phyloP scores from a whole-genome alignment of 2,888 invertebrate species.

The Diadromus collaris region DNA sequence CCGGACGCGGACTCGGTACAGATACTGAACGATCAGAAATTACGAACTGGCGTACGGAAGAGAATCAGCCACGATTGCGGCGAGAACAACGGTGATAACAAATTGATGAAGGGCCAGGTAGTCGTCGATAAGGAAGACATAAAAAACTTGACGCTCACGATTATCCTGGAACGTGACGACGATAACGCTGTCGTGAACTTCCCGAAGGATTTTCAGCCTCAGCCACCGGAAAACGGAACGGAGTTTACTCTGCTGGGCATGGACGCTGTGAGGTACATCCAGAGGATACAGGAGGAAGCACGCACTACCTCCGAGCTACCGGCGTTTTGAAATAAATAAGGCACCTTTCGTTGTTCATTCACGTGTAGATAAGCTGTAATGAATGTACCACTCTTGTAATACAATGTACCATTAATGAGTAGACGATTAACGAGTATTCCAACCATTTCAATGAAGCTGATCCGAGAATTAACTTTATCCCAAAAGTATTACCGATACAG shows the following conservation, averaged over 20 bases:
- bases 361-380: neutral
- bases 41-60: neutral
- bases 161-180: slow-evolving; percentile 68
- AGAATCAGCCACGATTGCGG: slow-evolving; percentile 21
- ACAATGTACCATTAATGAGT: neutral
- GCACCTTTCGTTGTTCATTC: neutral
- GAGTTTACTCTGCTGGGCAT: slow-evolving; percentile 67
- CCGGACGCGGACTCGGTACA: neutral
- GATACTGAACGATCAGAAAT: neutral
- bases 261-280: slow-evolving; percentile 68
- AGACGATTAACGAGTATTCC: neutral
- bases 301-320: slow-evolving; percentile 40
- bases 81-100: neutral
- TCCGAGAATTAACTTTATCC: neutral
- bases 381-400: neutral
- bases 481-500: neutral
- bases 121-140: slow-evolving; percentile 68
- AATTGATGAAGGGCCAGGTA: slow-evolving; percentile 61
- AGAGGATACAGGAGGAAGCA: slow-evolving; percentile 65
- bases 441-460: neutral
- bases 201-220: slow-evolving; percentile 67
- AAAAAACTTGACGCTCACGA: slow-evolving; percentile 66
- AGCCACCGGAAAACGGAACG: slow-evolving; percentile 64
- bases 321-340: slow-evolving; percentile 26
- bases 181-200: slow-evolving; percentile 63